Evolutionary conservation across 2,113 vertebrate genomes (phyloP).

Genomic region (Craseonycteris thonglongyai): DNA sequence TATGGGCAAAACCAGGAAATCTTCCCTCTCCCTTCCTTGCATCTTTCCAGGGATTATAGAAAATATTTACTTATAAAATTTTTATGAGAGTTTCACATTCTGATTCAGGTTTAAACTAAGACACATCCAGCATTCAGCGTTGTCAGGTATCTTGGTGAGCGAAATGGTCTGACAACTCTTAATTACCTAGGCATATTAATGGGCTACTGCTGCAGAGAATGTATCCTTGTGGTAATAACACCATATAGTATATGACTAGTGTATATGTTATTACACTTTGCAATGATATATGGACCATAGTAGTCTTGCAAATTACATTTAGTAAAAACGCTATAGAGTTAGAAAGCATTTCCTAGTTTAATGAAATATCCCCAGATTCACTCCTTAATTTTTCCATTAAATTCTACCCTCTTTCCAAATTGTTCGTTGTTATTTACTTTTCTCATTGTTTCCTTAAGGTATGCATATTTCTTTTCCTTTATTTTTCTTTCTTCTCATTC

Average conservation of each 20-base stretch:
- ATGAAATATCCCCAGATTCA: not conserved
- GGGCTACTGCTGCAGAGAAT: not conserved
- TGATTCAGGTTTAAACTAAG: not conserved
- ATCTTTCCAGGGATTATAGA: not conserved
- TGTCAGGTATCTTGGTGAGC: not conserved
- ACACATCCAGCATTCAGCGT: not conserved
- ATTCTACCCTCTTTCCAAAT: not conserved
- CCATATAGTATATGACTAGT: not conserved
- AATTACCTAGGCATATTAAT: not conserved
- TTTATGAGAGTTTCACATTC: not conserved
- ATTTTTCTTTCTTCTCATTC: not conserved
- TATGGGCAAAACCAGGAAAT: not conserved
- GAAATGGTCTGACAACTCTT: not conserved
- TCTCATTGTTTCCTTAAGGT: not conserved
- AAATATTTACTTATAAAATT: not conserved
- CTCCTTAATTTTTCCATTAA: not conserved
- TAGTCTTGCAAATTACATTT: not conserved
- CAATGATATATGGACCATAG: not conserved
- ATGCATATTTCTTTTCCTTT: not conserved
- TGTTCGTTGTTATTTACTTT: not conserved
- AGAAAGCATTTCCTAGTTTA: not conserved
- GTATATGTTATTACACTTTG: not conserved
- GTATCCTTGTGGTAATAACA: not conserved
- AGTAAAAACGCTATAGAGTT: not conserved
- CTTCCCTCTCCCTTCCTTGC: not conserved